Percentiles rank a stretch among this genome's conserved stretches.
Conservation (phyloP, 2,113 vertebrate genomes). For the Xiphophorus couchianus region DNA sequence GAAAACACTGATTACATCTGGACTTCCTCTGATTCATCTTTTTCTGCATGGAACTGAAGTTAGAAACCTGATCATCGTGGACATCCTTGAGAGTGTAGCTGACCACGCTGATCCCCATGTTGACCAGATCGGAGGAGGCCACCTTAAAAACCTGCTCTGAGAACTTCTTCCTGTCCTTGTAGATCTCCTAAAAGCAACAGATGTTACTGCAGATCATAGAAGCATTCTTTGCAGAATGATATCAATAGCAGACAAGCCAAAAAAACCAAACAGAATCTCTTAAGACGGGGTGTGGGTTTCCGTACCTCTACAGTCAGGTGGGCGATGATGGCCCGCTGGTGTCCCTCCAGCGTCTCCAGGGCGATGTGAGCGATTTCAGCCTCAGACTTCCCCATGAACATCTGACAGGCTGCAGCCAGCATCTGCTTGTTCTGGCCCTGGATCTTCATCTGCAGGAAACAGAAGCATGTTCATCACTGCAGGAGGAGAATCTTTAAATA, state of each 20-base stretch:
- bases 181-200: constrained; percentile 85
- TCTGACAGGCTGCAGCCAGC: constrained; percentile 92
- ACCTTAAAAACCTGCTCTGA: constrained; percentile 94
- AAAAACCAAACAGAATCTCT: too few relatives aligned
- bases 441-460: constrained; percentile 88
- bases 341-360: constrained; percentile 91
- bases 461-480: not conserved
- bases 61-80: constrained; percentile 79
- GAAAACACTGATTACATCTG: not conserved
- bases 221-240: too few relatives aligned
- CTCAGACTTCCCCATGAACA: constrained; percentile 95
- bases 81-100: constrained; percentile 95
- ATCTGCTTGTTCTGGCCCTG: constrained; percentile 97
- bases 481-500: not conserved
- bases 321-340: constrained; percentile 94
- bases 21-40: fast-evolving
- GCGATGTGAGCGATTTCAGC: constrained; percentile 90
- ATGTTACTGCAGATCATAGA: not conserved
- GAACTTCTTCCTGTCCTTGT: constrained; percentile 95
- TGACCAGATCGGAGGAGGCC: constrained; percentile 91
- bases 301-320: constrained; percentile 93
- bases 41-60: not conserved
- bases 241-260: too few relatives aligned
- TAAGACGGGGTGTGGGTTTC: not conserved
- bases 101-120: constrained; percentile 96